phyloP scores from a whole-genome alignment of 2,888 invertebrate genomes.

The Gastrophysa polygoni region DNA sequence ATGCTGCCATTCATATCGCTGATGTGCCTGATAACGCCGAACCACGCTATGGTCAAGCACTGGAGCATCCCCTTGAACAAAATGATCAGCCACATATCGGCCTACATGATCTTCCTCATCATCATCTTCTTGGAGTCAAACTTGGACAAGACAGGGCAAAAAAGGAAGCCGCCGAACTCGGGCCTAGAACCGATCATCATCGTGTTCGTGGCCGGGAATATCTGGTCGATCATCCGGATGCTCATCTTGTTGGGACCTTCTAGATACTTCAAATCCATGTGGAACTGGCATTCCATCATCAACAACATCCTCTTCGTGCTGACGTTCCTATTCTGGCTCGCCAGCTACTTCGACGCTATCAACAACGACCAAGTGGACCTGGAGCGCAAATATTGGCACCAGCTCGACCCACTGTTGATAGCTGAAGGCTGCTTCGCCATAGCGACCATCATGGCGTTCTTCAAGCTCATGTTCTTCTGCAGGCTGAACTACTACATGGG shows the following conservation, averaged over 20 bases:
- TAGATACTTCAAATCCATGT: constrained; percentile 64
- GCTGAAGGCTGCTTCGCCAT: constrained; percentile 71
- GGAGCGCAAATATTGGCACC: constrained; percentile 71
- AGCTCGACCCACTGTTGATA: constrained; percentile 67
- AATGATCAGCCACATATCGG: constrained; percentile 71
- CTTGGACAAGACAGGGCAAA: constrained; percentile 63
- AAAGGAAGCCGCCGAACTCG: constrained; percentile 65
- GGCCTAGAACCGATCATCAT: constrained; percentile 59
- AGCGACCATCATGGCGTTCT: constrained; percentile 70
- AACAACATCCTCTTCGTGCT: constrained; percentile 64
- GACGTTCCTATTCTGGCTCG: constrained; percentile 69
- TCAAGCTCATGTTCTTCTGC: constrained; percentile 67
- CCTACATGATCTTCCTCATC: constrained; percentile 70
- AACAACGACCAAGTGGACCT: constrained; percentile 58
- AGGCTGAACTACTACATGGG: constrained; percentile 69
- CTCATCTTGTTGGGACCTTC: constrained; percentile 64
- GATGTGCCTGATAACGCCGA: constrained; percentile 58
- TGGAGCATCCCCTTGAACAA: constrained; percentile 73
- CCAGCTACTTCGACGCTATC: constrained; percentile 62
- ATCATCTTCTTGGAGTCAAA: constrained; percentile 68
- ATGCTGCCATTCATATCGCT: constrained; percentile 59
- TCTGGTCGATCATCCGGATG: constrained; percentile 64
- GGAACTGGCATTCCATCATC: constrained; percentile 70
- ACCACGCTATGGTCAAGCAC: constrained; percentile 59
- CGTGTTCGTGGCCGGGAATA: constrained; percentile 63